phyloP scores from a whole-genome alignment of 2,797 vertebrate genomes.

The Acrossocheilus fasciatus region DNA sequence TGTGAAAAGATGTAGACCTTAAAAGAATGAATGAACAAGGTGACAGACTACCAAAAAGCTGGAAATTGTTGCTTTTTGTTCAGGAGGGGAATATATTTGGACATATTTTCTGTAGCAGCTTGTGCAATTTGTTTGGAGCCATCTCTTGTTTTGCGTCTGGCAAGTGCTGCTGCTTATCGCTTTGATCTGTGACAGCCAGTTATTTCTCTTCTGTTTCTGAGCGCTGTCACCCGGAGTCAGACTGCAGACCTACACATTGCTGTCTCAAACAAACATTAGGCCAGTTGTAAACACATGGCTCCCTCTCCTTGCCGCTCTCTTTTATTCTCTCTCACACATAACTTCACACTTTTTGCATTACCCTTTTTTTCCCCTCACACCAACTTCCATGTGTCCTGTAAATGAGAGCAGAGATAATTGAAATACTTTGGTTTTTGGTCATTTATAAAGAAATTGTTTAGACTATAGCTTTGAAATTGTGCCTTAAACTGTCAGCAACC shows the following conservation, averaged over 20 bases:
- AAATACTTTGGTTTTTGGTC: not conserved
- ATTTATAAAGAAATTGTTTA: not conserved
- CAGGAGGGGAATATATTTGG: constrained; percentile 59
- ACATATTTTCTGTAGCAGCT: constrained; percentile 53
- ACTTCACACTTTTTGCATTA: constrained; percentile 1
- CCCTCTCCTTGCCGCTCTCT: constrained; percentile 14
- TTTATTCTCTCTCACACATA: constrained; percentile 20
- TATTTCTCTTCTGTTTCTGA: constrained; percentile 53
- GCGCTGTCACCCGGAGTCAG: constrained; percentile 52
- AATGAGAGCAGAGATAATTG: not conserved
- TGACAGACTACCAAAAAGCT: constrained; percentile 45
- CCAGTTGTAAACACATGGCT: constrained; percentile 24
- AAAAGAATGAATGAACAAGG: constrained; percentile 50
- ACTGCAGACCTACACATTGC: constrained; percentile 23
- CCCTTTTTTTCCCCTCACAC: no score
- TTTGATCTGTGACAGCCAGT: constrained; percentile 70
- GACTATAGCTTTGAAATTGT: constrained; percentile 4
- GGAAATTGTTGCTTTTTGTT: constrained; percentile 59
- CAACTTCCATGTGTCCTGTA: not conserved
- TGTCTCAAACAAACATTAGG: constrained; percentile 43
- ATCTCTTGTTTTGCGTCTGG: constrained; percentile 57
- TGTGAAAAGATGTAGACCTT: constrained; percentile 56
- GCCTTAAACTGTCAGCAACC: no score
- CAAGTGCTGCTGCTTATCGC: constrained; percentile 61
- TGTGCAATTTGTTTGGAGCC: constrained; percentile 64